Conservation (phyloP, 2,797 vertebrate genomes). For the Silurus aristotelis region DNA sequence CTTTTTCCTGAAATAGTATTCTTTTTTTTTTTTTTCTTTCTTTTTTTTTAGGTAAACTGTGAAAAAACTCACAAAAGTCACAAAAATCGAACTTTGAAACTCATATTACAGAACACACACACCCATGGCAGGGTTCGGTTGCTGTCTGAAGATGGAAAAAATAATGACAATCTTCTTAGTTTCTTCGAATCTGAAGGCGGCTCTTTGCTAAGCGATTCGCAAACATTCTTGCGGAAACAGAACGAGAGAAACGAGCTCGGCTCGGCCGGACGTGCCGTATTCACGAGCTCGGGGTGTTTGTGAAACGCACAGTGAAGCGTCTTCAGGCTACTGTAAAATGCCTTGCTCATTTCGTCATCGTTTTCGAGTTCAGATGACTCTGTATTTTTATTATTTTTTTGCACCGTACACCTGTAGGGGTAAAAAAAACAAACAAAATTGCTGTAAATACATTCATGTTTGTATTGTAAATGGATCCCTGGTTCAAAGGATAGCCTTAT, state of each 20-base stretch:
- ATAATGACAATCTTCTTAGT: constrained; percentile 99
- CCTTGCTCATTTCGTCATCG: constrained; percentile 94
- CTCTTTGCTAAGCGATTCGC: constrained; percentile 63
- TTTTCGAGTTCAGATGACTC: constrained; percentile 84
- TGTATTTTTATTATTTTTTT: constrained; percentile 75
- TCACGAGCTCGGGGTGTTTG: constrained; percentile 60
- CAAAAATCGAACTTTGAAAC: constrained; percentile 56
- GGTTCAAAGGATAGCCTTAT: constrained; percentile 99
- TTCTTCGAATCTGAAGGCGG: constrained; percentile 88
- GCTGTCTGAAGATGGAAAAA: constrained; percentile 82
- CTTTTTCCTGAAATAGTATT: constrained; percentile 44
- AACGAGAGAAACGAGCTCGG: constrained; percentile 24
- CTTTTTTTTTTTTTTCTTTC: constrained; percentile 48
- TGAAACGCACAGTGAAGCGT: constrained; percentile 64
- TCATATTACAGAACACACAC: constrained; percentile 50
- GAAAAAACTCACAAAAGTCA: constrained; percentile 77
- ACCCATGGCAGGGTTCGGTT: constrained; percentile 82
- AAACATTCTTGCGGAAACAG: constrained; percentile 30
- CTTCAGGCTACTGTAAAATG: constrained; percentile 93
- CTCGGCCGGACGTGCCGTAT: constrained; percentile 39
- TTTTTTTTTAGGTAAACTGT: constrained; percentile 83
- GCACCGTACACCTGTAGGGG: constrained; percentile 92
- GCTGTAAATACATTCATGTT: constrained; percentile 98
- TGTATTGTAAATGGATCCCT: constrained; percentile 95
- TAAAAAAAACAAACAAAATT: constrained; percentile 67